Evolutionary conservation across 2,797 vertebrate genomes (phyloP).

Genomic region (Pristis pectinata): DNA sequence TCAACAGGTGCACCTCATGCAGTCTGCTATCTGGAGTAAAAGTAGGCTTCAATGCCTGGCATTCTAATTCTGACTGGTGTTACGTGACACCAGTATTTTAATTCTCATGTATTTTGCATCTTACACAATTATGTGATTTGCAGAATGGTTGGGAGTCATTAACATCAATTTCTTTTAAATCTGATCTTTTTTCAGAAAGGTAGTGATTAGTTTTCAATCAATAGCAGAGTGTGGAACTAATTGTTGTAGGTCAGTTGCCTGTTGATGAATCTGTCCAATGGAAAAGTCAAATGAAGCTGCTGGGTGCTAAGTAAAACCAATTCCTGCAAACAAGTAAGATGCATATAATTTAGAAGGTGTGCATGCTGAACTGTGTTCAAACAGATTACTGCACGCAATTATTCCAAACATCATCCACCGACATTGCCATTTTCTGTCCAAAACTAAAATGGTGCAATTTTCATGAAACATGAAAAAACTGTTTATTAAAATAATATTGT

Average conservation of each 20-base stretch:
- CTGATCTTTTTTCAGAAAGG: neutral
- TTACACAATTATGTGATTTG: neutral
- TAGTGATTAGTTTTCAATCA: neutral
- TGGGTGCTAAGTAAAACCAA: neutral
- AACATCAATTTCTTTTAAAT: neutral
- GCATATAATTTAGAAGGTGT: neutral
- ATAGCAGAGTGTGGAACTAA: neutral
- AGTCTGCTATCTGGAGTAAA: neutral
- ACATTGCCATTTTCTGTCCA: neutral
- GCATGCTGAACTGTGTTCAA: neutral
- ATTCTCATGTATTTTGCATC: neutral
- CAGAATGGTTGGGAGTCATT: neutral
- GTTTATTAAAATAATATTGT: neutral
- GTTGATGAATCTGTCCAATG: neutral
- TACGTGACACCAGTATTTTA: neutral
- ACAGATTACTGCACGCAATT: neutral
- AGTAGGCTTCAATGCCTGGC: neutral
- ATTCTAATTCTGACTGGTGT: neutral
- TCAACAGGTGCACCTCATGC: no score
- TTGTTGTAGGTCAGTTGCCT: neutral
- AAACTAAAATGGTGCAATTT: neutral
- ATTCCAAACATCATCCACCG: neutral
- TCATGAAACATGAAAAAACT: neutral
- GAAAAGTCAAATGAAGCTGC: neutral
- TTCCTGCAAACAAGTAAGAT: neutral